Base-by-base conservation (phyloP, 2,888 invertebrate species). In the Salpingus planirostris region DNA sequence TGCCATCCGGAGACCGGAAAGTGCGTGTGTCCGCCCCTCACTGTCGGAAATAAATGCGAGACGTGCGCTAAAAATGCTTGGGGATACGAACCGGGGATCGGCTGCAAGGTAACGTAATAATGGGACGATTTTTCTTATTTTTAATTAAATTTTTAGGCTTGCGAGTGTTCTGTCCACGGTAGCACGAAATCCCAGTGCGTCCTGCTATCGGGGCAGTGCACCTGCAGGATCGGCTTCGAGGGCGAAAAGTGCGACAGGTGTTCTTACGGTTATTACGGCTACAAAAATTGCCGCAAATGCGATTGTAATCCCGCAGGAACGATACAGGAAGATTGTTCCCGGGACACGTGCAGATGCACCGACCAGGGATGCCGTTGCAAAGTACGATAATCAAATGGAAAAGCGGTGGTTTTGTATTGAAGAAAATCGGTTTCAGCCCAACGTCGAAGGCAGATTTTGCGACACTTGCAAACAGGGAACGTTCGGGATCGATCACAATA, bases 281-380 rank as follows among this genome's bases (percentile, higher is more conserved):
- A 85, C 64, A 87, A 93, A 3, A 74, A 82, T 44, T 93, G 97
- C 64, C 71, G 78, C 23, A 78, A 80, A 5, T 97, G 96, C 59
- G 75, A 78, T 50, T 97, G 96, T 62, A 75, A 83, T 55, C 57
- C 66, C 0, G 77, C 80, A 7, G 95, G 90, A 7, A 83, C 85
- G 2, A 24, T 44, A 7, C 47, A 47, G 24, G 45, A 68, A 11
- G 62, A 60, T 8, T 52, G 58, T 41, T 38, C 43, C 31, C 71
- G 71, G 1, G 74, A 73, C 0, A 52, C 73, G 3, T 90, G 90
- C 52, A 67, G 73, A 18, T 89, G 88, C 50, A 76, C 82, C 49
- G 76, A 81, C 47, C 69, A 76, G 1, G 93, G 93, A 1, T 95
- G 93, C 60, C 79, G 80, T n/a, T 95, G 93, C 68, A 93, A 91